These are phyloP conservation scores for Epinephelus malabaricus DNA, from an alignment of 2,797 vertebrate species.

Conservation along the genomic window DNA sequence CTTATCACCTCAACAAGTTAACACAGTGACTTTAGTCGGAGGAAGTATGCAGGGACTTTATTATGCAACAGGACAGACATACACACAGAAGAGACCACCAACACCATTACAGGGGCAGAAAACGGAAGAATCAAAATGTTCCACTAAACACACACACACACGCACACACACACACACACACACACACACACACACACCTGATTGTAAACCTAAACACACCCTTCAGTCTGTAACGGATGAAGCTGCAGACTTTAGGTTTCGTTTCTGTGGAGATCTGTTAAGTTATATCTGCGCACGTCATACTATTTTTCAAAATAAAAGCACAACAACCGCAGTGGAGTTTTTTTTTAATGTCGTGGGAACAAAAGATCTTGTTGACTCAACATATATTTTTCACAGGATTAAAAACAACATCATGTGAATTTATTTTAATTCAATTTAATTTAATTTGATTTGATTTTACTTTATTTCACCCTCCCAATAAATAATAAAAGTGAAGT, in stretches of 20 bases:
- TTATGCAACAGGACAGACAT: background rate
- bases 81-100: slow-evolving; percentile 21
- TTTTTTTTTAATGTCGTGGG: too few relatives aligned
- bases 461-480: too few relatives aligned
- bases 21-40: background rate
- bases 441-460: too few relatives aligned
- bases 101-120: background rate
- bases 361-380: too few relatives aligned
- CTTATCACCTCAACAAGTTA: too few relatives aligned
- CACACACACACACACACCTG: background rate
- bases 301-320: slow-evolving; percentile 2
- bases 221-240: too few relatives aligned
- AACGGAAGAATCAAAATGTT: background rate
- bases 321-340: background rate
- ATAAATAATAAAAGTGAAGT: too few relatives aligned
- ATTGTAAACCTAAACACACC: too few relatives aligned
- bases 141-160: background rate
- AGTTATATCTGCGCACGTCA: too few relatives aligned
- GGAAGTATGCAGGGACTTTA: slow-evolving; percentile 8
- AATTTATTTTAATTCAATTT: too few relatives aligned
- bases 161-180: background rate
- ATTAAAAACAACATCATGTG: too few relatives aligned
- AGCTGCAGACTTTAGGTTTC: slow-evolving; percentile 13
- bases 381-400: too few relatives aligned
- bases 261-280: slow-evolving; percentile 15